Percentiles rank a stretch among this genome's conserved stretches.
Evolutionary conservation across 2,113 vertebrate species (phyloP).

Genomic region (Probosciger aterrimus): DNA sequence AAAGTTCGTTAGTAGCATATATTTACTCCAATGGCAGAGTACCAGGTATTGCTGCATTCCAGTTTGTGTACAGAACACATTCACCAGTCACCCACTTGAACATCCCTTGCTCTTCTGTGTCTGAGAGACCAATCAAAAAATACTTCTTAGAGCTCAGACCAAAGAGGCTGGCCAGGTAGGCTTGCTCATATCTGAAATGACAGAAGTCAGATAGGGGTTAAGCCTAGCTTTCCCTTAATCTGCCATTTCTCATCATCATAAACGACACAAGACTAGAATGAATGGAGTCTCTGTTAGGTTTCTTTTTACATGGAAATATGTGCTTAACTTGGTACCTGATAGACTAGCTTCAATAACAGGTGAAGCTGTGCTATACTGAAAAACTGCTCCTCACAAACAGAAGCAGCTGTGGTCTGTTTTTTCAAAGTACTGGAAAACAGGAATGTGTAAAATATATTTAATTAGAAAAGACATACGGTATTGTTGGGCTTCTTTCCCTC

Average conservation of each 20-base stretch:
- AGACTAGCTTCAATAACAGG: not conserved
- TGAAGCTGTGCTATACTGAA: not conserved
- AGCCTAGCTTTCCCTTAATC: not conserved
- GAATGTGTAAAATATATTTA: not conserved
- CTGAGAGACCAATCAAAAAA: constrained; percentile 90
- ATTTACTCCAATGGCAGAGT: not conserved
- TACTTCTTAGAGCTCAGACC: constrained; percentile 87
- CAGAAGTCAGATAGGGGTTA: not conserved
- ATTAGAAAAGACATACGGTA: not conserved
- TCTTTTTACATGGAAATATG: not conserved
- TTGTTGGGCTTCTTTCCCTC: not conserved
- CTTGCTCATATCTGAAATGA: constrained; percentile 86
- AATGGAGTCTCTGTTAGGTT: not conserved
- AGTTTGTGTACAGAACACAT: constrained; percentile 83
- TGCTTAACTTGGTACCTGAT: not conserved
- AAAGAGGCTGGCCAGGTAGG: constrained; percentile 85
- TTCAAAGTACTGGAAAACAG: not conserved
- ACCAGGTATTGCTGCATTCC: constrained; percentile 91
- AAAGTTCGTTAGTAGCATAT: not conserved
- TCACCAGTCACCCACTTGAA: constrained; percentile 81
- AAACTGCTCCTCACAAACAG: not conserved
- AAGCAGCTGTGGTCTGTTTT: not conserved
- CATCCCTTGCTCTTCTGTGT: constrained; percentile 64
- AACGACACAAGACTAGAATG: not conserved
- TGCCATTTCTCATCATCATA: not conserved